Evolutionary conservation across 2,888 invertebrate species (phyloP).

Genomic region (Acronicta aceris): DNA sequence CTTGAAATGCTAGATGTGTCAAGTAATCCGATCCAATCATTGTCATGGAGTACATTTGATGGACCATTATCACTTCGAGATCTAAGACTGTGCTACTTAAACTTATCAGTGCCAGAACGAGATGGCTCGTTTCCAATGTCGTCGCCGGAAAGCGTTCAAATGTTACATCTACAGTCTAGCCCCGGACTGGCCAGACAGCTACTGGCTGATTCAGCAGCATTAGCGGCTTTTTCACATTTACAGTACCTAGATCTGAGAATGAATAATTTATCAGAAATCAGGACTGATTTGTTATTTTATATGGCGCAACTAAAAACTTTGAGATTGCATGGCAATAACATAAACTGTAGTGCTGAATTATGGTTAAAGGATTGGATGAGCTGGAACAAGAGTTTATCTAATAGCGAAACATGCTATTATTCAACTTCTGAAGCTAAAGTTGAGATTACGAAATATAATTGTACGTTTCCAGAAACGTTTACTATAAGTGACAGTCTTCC

Average conservation of each 20-base stretch:
- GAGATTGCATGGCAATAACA: conserved; percentile 91
- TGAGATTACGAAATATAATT: conserved; percentile 84
- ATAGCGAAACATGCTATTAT: conserved; percentile 82
- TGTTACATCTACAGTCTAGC: conserved; percentile 93
- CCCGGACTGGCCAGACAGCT: conserved; percentile 92
- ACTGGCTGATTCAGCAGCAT: conserved; percentile 92
- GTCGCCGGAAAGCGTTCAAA: conserved; percentile 92
- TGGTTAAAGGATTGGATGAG: conserved; percentile 92
- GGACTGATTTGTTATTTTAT: conserved; percentile 91
- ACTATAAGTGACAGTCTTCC: conserved; percentile 86
- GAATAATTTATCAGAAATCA: conserved; percentile 87
- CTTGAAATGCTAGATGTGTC: conserved; percentile 95
- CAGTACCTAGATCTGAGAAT: conserved; percentile 92
- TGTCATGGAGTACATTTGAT: conserved; percentile 91
- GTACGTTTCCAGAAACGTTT: conserved; percentile 86
- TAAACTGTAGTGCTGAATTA: conserved; percentile 91
- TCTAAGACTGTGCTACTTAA: conserved; percentile 92
- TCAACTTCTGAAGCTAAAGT: conserved; percentile 81
- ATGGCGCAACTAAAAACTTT: conserved; percentile 92
- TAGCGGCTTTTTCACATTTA: conserved; percentile 92
- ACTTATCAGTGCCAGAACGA: conserved; percentile 88
- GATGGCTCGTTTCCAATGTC: conserved; percentile 92
- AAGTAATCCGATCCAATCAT: conserved; percentile 92
- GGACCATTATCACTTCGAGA: conserved; percentile 91
- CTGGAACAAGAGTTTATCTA: conserved; percentile 79